A percentile compares a stretch with the other conserved stretches of the same genome.
Conservation (phyloP, 2,888 invertebrate genomes). For the Eurytoma californica region DNA sequence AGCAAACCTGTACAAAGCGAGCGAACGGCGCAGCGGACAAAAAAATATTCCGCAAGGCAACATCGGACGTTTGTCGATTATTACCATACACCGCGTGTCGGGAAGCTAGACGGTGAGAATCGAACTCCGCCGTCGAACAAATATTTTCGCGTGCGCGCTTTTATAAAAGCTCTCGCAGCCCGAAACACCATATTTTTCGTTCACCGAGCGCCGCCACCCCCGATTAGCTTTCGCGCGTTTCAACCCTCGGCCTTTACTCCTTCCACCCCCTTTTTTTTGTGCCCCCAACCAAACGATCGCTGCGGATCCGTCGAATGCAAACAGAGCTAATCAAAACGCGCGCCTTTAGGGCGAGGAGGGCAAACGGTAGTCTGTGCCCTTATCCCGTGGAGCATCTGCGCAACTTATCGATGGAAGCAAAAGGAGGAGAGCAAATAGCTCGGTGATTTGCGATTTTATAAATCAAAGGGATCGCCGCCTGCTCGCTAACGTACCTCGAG, state of each 20-base stretch:
- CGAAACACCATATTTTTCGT: not conserved
- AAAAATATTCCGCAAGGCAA: not conserved
- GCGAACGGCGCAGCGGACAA: not conserved
- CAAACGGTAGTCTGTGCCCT: not conserved
- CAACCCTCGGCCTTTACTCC: not conserved
- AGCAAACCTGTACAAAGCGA: not conserved
- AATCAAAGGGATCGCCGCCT: not conserved
- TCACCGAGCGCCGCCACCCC: not conserved
- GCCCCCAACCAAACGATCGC: not conserved
- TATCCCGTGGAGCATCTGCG: not conserved
- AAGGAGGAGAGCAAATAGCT: conserved; percentile 5
- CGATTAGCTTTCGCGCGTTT: not conserved
- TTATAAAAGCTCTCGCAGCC: not conserved
- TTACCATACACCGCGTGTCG: too few species aligned
- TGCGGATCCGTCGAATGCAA: conserved; percentile 19
- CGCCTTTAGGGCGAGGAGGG: not conserved
- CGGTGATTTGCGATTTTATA: not conserved
- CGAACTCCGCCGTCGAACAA: not conserved
- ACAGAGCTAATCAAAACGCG: conserved; percentile 25
- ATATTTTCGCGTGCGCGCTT: not conserved
- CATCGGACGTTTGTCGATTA: too few species aligned
- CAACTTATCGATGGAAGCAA: not conserved
- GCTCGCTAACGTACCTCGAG: too few species aligned
- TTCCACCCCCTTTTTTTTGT: not conserved
- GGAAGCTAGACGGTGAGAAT: not conserved